Evolutionary conservation across 2,888 invertebrate species (phyloP).

Genomic region (Phengaris alcon): DNA sequence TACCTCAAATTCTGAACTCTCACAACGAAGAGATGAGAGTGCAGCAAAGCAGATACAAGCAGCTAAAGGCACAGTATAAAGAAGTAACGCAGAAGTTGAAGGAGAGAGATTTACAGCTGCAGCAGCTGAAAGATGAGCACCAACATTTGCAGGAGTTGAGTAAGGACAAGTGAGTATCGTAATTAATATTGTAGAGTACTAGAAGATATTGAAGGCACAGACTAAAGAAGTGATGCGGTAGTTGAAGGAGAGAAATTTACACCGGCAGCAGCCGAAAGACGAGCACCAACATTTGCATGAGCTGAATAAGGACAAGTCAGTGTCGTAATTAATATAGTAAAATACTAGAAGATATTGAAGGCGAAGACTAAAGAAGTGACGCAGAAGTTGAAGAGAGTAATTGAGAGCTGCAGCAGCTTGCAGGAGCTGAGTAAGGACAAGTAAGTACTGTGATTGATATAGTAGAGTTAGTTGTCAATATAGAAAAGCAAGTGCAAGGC

Average conservation of each 20-base stretch:
- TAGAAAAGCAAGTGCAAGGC: too few relatives aligned
- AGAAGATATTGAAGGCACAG: conserved; percentile 55
- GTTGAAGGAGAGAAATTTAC: conserved; percentile 84
- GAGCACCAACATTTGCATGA: conserved; percentile 85
- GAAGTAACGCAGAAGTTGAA: conserved; percentile 83
- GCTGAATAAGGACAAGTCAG: conserved; percentile 84
- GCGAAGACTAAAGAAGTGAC: conserved; percentile 81
- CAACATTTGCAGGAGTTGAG: conserved; percentile 84
- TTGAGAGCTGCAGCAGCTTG: conserved; percentile 80
- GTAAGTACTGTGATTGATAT: conserved; percentile 49
- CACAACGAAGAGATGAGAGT: conserved; percentile 88
- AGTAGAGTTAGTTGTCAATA: background rate
- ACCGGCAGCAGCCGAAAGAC: conserved; percentile 81
- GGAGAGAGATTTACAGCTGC: conserved; percentile 83
- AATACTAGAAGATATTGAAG: conserved; percentile 41
- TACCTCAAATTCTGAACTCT: conserved; percentile 86
- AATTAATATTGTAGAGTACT: background rate
- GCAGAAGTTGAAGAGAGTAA: conserved; percentile 84
- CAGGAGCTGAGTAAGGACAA: conserved; percentile 85
- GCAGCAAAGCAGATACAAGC: conserved; percentile 84
- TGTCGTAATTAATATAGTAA: background rate
- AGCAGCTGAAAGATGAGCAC: conserved; percentile 83
- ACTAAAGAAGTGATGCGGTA: conserved; percentile 81
- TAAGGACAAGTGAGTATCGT: conserved; percentile 80
- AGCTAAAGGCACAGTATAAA: conserved; percentile 81